phyloP scores from a whole-genome alignment of 1,140 invertebrate species.

The Procambarus virginalis region DNA sequence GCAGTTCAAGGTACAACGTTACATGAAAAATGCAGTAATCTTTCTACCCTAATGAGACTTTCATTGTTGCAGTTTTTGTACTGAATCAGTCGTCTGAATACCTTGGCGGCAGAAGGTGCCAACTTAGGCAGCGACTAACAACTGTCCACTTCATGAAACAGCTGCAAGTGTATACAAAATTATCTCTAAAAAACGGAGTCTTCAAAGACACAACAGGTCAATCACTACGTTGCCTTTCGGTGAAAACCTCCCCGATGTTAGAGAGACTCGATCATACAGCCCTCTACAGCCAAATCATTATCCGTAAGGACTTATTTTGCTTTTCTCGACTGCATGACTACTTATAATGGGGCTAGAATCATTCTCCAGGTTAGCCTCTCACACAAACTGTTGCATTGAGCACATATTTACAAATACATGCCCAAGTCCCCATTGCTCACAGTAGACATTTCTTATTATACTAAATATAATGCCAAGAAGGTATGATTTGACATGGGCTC shows the following conservation, averaged over 20 bases:
- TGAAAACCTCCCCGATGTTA: neutral
- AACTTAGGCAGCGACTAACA: neutral
- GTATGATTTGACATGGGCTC: too few species aligned
- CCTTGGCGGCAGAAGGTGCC: conserved; percentile 17
- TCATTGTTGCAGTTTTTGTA: conserved; percentile 64
- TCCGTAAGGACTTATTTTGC: neutral
- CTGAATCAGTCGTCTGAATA: conserved; percentile 51
- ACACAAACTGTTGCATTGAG: neutral
- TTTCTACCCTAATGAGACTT: conserved; percentile 59
- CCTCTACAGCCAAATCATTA: neutral
- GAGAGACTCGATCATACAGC: neutral
- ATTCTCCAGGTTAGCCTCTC: neutral
- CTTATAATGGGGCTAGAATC: neutral
- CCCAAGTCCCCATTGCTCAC: too few species aligned
- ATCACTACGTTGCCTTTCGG: neutral
- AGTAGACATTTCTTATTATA: too few species aligned
- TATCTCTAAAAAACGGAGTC: neutral
- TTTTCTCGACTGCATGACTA: neutral
- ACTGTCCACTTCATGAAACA: neutral
- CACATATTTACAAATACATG: too few species aligned
- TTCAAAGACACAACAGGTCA: neutral
- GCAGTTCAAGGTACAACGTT: conserved; percentile 22
- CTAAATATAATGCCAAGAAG: too few species aligned
- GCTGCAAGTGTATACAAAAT: conserved; percentile 1
- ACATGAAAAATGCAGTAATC: conserved; percentile 34